Evolutionary conservation across 2,113 vertebrate species (phyloP).

Genomic region (Alethe diademata): DNA sequence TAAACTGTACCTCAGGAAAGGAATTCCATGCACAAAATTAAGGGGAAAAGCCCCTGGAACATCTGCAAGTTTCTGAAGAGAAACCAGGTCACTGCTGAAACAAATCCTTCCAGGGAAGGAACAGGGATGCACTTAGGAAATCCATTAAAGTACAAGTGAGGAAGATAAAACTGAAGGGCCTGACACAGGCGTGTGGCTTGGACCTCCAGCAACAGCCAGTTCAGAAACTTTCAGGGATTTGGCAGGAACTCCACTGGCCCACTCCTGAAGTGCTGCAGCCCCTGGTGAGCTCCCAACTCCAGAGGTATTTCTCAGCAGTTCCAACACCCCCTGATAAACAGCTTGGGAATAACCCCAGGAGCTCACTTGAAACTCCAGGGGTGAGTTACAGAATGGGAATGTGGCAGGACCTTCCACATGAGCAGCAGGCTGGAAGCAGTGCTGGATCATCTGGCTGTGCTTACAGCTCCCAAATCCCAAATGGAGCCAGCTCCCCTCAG

Average conservation of each 20-base stretch:
- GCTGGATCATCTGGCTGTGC: not conserved
- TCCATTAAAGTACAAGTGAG: not conserved
- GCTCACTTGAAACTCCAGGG: not conserved
- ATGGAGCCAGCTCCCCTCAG: not conserved
- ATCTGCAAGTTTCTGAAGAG: not conserved
- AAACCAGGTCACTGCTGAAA: not conserved
- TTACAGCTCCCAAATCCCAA: not conserved
- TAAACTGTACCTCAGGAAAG: not conserved
- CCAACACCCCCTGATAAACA: not conserved
- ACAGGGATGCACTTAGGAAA: not conserved
- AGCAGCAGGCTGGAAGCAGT: not conserved
- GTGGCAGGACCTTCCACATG: not conserved
- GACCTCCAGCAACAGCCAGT: not conserved
- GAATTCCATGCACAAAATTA: not conserved
- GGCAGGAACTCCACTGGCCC: not conserved
- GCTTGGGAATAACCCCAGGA: accelerated
- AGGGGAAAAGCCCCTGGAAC: not conserved
- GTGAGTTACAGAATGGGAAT: not conserved
- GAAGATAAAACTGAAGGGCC: not conserved
- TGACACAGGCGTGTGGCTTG: not conserved
- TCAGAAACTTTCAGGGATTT: not conserved
- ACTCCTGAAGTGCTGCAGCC: not conserved
- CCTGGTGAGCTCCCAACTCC: not conserved
- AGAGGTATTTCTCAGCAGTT: not conserved
- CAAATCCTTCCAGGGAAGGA: not conserved